Percentiles rank a stretch among this genome's conserved stretches.
Evolutionary conservation across 2,888 invertebrate genomes (phyloP).

Genomic region (Drosophila paranaensis): DNA sequence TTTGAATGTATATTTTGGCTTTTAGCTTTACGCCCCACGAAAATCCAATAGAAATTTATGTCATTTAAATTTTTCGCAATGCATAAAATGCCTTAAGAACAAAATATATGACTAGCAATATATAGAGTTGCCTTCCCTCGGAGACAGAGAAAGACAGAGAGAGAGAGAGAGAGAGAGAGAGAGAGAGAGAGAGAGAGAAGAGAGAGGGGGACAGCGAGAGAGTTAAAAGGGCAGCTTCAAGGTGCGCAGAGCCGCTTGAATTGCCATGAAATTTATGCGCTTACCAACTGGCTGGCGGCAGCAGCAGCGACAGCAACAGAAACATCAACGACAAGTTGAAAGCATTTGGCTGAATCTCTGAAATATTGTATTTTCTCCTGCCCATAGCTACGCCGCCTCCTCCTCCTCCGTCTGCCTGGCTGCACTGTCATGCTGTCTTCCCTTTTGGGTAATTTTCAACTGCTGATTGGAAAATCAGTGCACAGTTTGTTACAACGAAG

Average conservation of each 20-base stretch:
- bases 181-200: neutral
- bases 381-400: neutral
- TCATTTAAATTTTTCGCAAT: constrained; percentile 72
- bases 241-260: constrained; percentile 62
- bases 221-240: constrained; percentile 46
- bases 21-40: constrained; percentile 26
- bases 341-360: constrained; percentile 57
- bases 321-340: constrained; percentile 59
- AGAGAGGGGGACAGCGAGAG: neutral
- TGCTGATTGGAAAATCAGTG: constrained; percentile 76
- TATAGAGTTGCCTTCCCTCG: constrained; percentile 18
- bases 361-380: constrained; percentile 62
- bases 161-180: constrained; percentile 1
- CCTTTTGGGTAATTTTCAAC: constrained; percentile 62
- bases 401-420: neutral
- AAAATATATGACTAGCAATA: constrained; percentile 69
- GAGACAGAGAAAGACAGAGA: neutral
- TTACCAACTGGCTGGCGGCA: constrained; percentile 61
- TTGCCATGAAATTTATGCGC: constrained; percentile 72
- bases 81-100: constrained; percentile 71
- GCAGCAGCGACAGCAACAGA: neutral
- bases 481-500: constrained; percentile 71
- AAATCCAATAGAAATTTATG: constrained; percentile 76
- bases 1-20: constrained; percentile 29
- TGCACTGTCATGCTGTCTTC: constrained; percentile 9